Conservation (phyloP, 2,888 invertebrate species). For the Pristionchus arcanus region DNA sequence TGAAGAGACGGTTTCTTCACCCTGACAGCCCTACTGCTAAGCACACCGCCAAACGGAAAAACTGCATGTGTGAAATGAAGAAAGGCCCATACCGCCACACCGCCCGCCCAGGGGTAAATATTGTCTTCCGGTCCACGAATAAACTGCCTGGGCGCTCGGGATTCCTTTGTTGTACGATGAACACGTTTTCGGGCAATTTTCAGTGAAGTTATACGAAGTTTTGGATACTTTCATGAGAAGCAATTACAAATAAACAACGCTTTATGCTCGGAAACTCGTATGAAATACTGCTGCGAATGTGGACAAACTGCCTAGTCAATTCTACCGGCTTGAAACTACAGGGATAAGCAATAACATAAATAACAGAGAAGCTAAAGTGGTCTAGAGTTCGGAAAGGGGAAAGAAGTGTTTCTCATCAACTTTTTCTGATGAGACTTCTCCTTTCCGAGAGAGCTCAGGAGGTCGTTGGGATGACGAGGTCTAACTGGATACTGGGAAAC, state of each 20-base stretch:
- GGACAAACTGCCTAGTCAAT: background rate
- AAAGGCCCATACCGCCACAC: background rate
- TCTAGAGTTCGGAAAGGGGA: background rate
- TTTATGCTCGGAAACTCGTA: slow-evolving; percentile 3
- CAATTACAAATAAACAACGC: background rate
- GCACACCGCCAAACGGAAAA: too few relatives aligned
- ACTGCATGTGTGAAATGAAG: background rate
- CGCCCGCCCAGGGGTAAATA: background rate
- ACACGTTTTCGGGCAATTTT: too few relatives aligned
- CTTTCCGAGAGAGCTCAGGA: background rate
- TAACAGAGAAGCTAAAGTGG: background rate
- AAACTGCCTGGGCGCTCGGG: background rate
- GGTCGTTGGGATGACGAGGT: background rate
- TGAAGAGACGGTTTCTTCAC: too few relatives aligned
- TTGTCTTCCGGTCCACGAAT: background rate
- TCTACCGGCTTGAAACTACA: background rate
- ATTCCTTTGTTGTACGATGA: background rate
- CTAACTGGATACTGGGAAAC: background rate
- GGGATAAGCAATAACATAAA: background rate
- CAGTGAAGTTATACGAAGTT: background rate
- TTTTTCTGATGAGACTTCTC: background rate
- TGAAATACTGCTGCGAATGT: background rate
- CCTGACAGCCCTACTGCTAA: too few relatives aligned
- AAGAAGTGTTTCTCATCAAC: background rate
- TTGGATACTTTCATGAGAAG: too few relatives aligned